Evolutionary conservation across 1,140 invertebrate species (phyloP).

Genomic region (Drosophila littoralis): DNA sequence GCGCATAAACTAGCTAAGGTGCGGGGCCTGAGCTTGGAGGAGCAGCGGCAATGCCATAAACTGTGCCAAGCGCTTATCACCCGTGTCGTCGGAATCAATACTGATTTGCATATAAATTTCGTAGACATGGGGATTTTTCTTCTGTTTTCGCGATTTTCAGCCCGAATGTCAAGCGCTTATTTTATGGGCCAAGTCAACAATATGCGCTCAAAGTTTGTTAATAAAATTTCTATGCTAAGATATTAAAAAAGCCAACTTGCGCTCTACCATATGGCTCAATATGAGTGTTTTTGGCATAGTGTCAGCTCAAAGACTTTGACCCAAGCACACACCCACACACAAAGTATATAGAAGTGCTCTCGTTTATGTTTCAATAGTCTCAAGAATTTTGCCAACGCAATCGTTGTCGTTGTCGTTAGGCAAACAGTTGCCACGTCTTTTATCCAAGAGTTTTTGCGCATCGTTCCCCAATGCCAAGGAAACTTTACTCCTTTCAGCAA

Average conservation of each 20-base stretch:
- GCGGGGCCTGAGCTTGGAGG: background rate
- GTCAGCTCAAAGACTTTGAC: slow-evolving; percentile 56
- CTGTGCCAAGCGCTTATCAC: slow-evolving; percentile 74
- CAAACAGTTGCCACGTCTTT: slow-evolving; percentile 77
- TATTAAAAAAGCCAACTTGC: slow-evolving; percentile 59
- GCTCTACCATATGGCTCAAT: slow-evolving; percentile 24
- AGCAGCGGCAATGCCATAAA: slow-evolving; percentile 62
- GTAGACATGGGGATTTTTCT: slow-evolving; percentile 52
- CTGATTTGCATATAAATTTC: slow-evolving; percentile 78
- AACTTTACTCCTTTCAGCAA: slow-evolving; percentile 74
- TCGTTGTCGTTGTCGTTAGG: slow-evolving; percentile 46
- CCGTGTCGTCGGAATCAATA: slow-evolving; percentile 74
- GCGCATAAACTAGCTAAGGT: slow-evolving; percentile 41
- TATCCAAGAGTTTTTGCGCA: slow-evolving; percentile 71
- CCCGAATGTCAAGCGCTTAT: slow-evolving; percentile 72
- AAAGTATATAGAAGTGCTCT: slow-evolving; percentile 27
- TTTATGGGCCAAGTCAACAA: slow-evolving; percentile 69
- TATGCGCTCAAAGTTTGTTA: slow-evolving; percentile 66
- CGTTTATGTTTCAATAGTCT: slow-evolving; percentile 78
- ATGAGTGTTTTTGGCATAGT: slow-evolving; percentile 7
- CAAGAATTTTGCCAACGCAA: slow-evolving; percentile 32
- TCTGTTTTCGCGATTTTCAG: slow-evolving; percentile 31
- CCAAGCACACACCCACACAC: slow-evolving; percentile 16
- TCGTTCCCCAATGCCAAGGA: slow-evolving; percentile 57
- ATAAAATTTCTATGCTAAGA: slow-evolving; percentile 71